phyloP scores from a whole-genome alignment of 1,140 invertebrate species.

The Metopolophium dirhodum region DNA sequence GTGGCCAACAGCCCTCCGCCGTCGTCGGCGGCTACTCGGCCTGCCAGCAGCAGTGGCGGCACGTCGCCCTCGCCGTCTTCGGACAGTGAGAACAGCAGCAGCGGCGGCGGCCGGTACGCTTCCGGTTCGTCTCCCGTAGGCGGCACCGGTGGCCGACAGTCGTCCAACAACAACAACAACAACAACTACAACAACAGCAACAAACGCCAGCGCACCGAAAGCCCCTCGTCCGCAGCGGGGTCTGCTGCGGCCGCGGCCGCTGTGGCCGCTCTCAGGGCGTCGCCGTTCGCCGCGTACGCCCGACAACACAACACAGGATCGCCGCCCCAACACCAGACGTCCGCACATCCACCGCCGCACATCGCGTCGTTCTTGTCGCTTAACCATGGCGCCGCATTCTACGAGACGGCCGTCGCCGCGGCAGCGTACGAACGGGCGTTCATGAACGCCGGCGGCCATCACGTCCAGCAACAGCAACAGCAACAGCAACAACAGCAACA shows the following conservation, averaged over 20 bases:
- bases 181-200: not conserved
- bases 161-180: constrained; percentile 17
- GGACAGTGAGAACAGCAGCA: constrained; percentile 42
- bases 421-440: constrained; percentile 48
- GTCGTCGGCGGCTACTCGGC: not conserved
- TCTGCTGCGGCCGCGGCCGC: not conserved
- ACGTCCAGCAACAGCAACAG: not conserved
- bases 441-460: constrained; percentile 30
- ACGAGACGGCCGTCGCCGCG: constrained; percentile 48
- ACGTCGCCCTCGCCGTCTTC: constrained; percentile 37
- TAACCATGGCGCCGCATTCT: constrained; percentile 36
- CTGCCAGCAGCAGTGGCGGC: constrained; percentile 20
- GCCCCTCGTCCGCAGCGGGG: not conserved
- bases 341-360: not conserved
- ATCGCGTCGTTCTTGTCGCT: constrained; percentile 46
- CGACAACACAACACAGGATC: not conserved
- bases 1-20: constrained; percentile 25
- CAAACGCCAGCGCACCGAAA: constrained; percentile 50
- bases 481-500: not conserved
- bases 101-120: constrained; percentile 16
- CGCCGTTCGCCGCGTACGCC: constrained; percentile 18
- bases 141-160: not conserved
- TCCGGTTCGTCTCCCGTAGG: not conserved
- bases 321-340: constrained; percentile 17
- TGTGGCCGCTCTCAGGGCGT: not conserved